Evolutionary conservation across 53 echinoderm and acorn worm species (phyloP).

Genomic region (Holothuria leucospilota): DNA sequence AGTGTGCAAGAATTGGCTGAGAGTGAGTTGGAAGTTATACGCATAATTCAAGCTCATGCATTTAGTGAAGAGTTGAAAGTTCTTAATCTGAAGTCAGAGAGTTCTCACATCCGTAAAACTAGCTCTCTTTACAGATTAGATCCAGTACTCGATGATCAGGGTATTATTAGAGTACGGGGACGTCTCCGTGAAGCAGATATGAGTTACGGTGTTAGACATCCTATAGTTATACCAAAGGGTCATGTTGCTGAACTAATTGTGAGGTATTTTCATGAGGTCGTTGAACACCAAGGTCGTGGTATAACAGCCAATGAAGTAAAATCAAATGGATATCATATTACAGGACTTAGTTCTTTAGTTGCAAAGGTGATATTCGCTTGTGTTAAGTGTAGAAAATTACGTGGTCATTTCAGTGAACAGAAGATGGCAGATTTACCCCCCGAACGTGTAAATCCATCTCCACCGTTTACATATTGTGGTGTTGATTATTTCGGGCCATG

Average conservation of each 20-base stretch:
- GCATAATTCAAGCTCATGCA: neutral
- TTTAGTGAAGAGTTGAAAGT: neutral
- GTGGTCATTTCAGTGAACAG: neutral
- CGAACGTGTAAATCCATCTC: conserved; percentile 53
- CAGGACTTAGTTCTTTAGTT: neutral
- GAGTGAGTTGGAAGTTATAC: neutral
- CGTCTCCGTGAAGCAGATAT: neutral
- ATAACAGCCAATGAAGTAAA: conserved; percentile 5
- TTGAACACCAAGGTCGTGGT: conserved; percentile 37
- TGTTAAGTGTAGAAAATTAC: conserved; percentile 10
- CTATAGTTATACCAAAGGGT: no score
- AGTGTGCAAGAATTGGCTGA: neutral
- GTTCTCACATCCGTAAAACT: neutral
- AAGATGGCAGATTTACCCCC: conserved; percentile 44
- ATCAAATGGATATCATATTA: neutral
- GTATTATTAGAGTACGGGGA: conserved; percentile 1
- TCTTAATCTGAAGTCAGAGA: neutral
- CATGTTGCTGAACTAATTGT: conserved; percentile 32
- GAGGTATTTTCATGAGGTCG: conserved; percentile 22
- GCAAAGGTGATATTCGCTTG: neutral
- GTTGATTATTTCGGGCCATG: conserved; percentile 60
- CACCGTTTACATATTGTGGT: conserved; percentile 55
- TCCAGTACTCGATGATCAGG: conserved; percentile 12
- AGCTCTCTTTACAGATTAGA: neutral
- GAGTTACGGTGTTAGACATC: neutral